Evolutionary conservation across 2,888 invertebrate species (phyloP).

Genomic region (Drosophila parthenogenetica): DNA sequence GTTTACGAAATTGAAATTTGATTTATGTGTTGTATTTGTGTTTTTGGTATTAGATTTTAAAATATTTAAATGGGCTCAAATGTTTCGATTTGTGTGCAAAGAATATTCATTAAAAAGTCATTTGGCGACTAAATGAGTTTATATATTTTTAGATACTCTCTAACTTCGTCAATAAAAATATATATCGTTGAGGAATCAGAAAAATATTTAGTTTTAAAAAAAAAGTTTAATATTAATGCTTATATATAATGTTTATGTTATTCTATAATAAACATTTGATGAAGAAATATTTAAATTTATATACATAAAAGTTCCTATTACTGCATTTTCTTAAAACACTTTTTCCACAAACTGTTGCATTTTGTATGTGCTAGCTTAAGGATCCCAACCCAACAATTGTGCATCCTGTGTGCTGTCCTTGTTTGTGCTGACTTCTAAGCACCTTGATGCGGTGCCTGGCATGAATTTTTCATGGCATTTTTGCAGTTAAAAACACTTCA

Average conservation of each 20-base stretch:
- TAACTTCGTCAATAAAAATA: neutral
- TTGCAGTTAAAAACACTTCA: slow-evolving; percentile 57
- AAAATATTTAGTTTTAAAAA: too few species aligned
- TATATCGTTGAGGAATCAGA: too few species aligned
- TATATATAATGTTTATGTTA: too few species aligned
- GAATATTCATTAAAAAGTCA: neutral
- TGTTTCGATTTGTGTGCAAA: neutral
- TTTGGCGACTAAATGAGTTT: neutral
- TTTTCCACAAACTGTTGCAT: slow-evolving; percentile 13
- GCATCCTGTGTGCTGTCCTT: slow-evolving; percentile 24
- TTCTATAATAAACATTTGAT: too few species aligned
- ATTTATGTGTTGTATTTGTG: slow-evolving; percentile 39
- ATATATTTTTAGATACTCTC: neutral
- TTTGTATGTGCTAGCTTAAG: slow-evolving; percentile 11
- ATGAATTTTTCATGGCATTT: slow-evolving; percentile 83
- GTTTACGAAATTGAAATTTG: slow-evolving; percentile 40
- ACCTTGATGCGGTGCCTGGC: slow-evolving; percentile 57
- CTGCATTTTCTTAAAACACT: neutral
- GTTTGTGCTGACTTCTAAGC: slow-evolving; percentile 41
- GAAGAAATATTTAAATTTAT: neutral
- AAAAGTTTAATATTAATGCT: too few species aligned
- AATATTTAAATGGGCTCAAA: slow-evolving; percentile 27
- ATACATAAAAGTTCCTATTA: neutral
- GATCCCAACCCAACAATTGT: slow-evolving; percentile 15
- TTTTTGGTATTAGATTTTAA: slow-evolving; percentile 8